phyloP scores from a whole-genome alignment of 53 echinoderm and acorn worm species.

The Zoroaster sp. region DNA sequence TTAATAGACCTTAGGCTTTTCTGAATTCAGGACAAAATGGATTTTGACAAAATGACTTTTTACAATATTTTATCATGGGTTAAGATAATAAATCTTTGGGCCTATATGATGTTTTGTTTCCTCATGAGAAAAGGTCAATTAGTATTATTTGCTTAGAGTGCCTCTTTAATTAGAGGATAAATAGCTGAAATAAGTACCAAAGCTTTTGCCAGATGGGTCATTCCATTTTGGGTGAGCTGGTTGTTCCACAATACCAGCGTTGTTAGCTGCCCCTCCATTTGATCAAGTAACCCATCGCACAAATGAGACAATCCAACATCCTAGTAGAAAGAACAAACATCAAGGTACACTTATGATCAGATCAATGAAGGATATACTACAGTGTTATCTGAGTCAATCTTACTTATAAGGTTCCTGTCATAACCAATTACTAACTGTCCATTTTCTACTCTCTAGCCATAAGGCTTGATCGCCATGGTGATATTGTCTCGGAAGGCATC shows the following conservation, averaged over 20 bases:
- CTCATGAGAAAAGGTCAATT: too few species aligned
- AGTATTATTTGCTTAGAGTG: too few species aligned
- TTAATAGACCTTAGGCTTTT: too few species aligned
- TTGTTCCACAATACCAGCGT: conserved; percentile 99
- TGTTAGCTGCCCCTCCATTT: conserved; percentile 83
- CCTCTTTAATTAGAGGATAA: too few species aligned
- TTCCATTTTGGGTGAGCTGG: conserved; percentile 92
- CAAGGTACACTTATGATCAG: background rate
- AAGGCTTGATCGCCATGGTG: background rate
- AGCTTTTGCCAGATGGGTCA: conserved; percentile 90
- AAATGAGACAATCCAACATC: conserved; percentile 91
- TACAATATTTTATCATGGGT: too few species aligned
- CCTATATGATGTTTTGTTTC: too few species aligned
- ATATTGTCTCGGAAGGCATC: background rate
- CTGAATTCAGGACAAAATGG: too few species aligned
- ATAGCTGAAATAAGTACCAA: conserved; percentile 73
- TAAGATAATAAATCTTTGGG: too few species aligned
- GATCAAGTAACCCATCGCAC: conserved; percentile 89
- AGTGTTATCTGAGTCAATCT: background rate
- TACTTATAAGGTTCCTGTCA: background rate
- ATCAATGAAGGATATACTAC: background rate
- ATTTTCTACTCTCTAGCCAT: background rate
- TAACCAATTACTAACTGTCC: background rate
- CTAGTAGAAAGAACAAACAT: conserved; percentile 42
- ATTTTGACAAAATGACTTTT: too few species aligned